Evolutionary conservation across 1,140 invertebrate species (phyloP), one percentile per base, ranked within the genome.

Genomic region (Proctacanthus coquilletti): DNA sequence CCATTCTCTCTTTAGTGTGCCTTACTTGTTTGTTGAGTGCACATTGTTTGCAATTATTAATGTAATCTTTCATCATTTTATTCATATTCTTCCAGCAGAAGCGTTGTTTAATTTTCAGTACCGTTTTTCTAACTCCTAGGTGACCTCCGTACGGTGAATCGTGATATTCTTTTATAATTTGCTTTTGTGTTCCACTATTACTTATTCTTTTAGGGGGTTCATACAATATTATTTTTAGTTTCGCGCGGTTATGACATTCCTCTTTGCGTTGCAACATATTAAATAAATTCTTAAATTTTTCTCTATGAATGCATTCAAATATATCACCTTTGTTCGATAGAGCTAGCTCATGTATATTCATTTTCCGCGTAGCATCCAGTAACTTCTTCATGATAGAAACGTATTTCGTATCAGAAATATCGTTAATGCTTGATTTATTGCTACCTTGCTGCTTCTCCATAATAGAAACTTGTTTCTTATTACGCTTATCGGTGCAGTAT

Each of bases 31-130:
- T 49, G 20, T 44, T 45, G 20, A 29, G 32, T 36, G 43, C 33
- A 21, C 43, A 47, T 11, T 34, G 34, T 19, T 29, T 10, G 34
- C 49, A 51, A 11, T 33, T 25, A 38, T 40, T 42, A 18, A 46
- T 40, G 13, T 27, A 27, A 13, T 27, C 8, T 27, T 27, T 27
- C 8, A 27, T 13, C 23, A 27, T 27, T 27, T 27, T 27, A 27
- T 27, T 27, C 23, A 27, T 27, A 27, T 27, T 27, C 13, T 27
- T 27, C 23, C 23, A 27, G n/a, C n/a, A n/a, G n/a, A n/a, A n/a
- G n/a, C n/a, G n/a, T n/a, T n/a, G n/a, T n/a, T n/a, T 21, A 4
- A 14, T 23, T 36, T 36, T 36, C 34, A 23, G 18, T 21, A 36
- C 34, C 34, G 21, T 35, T 35, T 35, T 8, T 9, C n/a, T n/a